Percentiles rank a stretch among this genome's conserved stretches.
Evolutionary conservation across 1,140 invertebrate species (phyloP).

Genomic region (Drosophila sp.): DNA sequence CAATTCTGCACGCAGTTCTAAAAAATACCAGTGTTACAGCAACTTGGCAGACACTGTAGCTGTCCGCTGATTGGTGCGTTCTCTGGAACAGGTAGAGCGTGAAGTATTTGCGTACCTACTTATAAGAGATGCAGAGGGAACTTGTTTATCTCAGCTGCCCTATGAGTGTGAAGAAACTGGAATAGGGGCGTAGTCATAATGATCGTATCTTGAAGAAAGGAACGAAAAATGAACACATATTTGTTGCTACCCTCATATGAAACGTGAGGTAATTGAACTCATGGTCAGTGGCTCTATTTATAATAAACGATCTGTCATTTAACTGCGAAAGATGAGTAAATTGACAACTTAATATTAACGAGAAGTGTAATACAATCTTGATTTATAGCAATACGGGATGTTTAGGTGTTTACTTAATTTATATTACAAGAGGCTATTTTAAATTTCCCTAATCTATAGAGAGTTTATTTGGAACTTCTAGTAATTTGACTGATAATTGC

Average conservation of each 20-base stretch:
- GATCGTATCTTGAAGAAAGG: conserved; percentile 7
- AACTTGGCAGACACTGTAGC: conserved; percentile 22
- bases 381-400: conserved; percentile 32
- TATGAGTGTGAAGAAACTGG: conserved; percentile 21
- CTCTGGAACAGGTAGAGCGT: conserved; percentile 41
- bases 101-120: conserved; percentile 34
- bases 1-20: conserved; percentile 7
- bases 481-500: too few relatives aligned
- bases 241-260: conserved; percentile 36
- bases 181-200: conserved; percentile 32
- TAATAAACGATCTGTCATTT: conserved; percentile 49
- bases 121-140: background rate
- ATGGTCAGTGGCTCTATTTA: conserved; percentile 3
- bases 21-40: background rate
- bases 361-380: conserved; percentile 4
- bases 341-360: conserved; percentile 42
- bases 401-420: conserved; percentile 10
- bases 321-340: conserved; percentile 22
- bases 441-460: background rate
- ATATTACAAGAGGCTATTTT: background rate
- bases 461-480: too few relatives aligned
- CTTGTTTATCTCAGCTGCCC: conserved; percentile 30
- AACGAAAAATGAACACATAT: conserved; percentile 10
- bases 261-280: conserved; percentile 36
- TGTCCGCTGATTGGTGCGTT: conserved; percentile 31